phyloP scores from a whole-genome alignment of 2,888 invertebrate species.

The Tenthredo mesomela region DNA sequence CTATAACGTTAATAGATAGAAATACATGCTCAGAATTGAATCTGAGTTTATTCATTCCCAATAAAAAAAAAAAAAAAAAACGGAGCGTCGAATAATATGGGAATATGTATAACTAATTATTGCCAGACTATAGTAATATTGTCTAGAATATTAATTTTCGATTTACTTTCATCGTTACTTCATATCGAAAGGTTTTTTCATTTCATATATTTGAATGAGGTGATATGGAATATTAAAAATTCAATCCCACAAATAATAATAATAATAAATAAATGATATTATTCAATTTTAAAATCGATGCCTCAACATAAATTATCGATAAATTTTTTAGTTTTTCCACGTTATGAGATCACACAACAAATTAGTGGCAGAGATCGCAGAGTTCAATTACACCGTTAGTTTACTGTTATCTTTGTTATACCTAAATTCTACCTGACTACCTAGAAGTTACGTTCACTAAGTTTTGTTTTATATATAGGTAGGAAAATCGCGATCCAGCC shows the following conservation, averaged over 20 bases:
- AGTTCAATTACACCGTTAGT: conserved; percentile 67
- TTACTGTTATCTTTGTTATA: background rate
- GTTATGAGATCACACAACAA: conserved; percentile 66
- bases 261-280: background rate
- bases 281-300: background rate
- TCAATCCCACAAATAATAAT: background rate
- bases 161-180: background rate
- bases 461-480: conserved; percentile 64
- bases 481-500: conserved; percentile 66
- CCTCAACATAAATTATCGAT: background rate
- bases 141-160: background rate
- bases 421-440: background rate
- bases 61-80: background rate
- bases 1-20: background rate
- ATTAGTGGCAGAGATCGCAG: conserved; percentile 66
- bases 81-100: background rate
- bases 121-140: background rate
- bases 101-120: background rate
- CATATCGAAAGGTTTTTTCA: no score
- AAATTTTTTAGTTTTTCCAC: conserved; percentile 64
- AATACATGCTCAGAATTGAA: background rate
- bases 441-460: background rate
- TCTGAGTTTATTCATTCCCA: background rate
- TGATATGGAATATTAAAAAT: background rate
- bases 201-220: no score